A percentile compares a stretch with the other conserved stretches of the same genome.
phyloP scores from a whole-genome alignment of 1,140 invertebrate genomes.

The Brachionus manjavacas region DNA sequence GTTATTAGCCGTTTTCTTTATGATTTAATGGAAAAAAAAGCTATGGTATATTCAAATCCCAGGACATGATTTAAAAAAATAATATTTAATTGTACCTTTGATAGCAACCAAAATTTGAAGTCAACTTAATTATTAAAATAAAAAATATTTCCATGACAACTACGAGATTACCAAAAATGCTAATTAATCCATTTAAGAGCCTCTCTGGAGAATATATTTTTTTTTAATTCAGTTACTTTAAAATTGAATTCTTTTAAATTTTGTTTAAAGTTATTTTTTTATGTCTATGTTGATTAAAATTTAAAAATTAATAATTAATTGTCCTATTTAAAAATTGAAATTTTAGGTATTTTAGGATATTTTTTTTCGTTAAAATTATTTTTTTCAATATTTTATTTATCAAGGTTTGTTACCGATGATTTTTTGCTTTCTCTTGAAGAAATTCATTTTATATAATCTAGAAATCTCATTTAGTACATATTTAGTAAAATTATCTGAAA shows the following conservation, averaged over 20 bases:
- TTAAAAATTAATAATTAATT: too few species aligned
- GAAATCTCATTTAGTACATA: too few species aligned
- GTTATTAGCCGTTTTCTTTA: not conserved
- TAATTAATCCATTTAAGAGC: not conserved
- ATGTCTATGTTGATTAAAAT: too few species aligned
- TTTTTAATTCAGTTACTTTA: not conserved
- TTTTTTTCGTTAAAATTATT: too few species aligned
- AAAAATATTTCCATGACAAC: not conserved
- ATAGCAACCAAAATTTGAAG: constrained; percentile 28
- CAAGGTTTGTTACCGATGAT: too few species aligned
- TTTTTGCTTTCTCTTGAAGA: too few species aligned
- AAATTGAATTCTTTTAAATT: not conserved
- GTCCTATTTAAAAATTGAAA: too few species aligned
- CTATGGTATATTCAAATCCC: not conserved
- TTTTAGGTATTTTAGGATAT: too few species aligned
- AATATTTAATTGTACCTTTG: constrained; percentile 37
- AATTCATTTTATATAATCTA: too few species aligned
- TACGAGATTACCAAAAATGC: not conserved
- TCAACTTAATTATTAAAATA: not conserved
- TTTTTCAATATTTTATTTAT: too few species aligned
- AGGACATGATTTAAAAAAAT: constrained; percentile 21
- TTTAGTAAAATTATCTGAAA: too few species aligned
- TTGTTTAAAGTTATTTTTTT: not conserved
- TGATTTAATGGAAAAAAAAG: not conserved
- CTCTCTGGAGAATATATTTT: not conserved